A percentile compares a stretch with the other conserved stretches of the same genome.
Conservation (phyloP, 2,888 invertebrate genomes). For the Synanthedon myopaeformis region DNA sequence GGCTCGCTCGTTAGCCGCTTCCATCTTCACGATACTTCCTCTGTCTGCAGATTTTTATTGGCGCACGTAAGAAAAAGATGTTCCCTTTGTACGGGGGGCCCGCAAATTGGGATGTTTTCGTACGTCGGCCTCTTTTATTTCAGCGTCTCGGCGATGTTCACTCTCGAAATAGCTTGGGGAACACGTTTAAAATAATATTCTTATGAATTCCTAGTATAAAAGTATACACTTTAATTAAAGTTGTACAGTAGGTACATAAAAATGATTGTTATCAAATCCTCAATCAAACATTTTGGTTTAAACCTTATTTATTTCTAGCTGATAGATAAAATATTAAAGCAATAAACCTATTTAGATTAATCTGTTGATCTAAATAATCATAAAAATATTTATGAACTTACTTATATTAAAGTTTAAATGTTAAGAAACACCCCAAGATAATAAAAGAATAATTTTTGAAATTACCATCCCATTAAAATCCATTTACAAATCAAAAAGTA, state of each 20-base stretch:
- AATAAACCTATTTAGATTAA: no score
- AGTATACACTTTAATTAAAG: no score
- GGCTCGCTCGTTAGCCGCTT: slow-evolving; percentile 57
- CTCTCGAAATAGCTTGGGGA: slow-evolving; percentile 2
- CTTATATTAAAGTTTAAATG: no score
- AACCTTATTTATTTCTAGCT: no score
- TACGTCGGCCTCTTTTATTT: slow-evolving; percentile 21
- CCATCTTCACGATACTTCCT: slow-evolving; percentile 56
- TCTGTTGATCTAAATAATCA: neutral
- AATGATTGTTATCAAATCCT: no score
- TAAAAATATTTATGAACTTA: neutral
- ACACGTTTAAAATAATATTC: no score
- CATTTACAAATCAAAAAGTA: neutral
- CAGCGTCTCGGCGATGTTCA: slow-evolving; percentile 8
- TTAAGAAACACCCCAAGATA: no score
- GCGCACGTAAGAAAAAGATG: slow-evolving; percentile 43
- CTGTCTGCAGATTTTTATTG: slow-evolving; percentile 59
- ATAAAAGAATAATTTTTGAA: no score
- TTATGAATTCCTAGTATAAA: no score
- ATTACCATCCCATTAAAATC: neutral
- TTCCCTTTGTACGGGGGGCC: slow-evolving; percentile 30
- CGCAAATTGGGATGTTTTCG: slow-evolving; percentile 43
- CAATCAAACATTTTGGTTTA: no score
- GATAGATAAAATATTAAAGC: no score
- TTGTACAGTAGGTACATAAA: no score